phyloP scores from a whole-genome alignment of 2,797 vertebrate species.

The Myotis findleyi region DNA sequence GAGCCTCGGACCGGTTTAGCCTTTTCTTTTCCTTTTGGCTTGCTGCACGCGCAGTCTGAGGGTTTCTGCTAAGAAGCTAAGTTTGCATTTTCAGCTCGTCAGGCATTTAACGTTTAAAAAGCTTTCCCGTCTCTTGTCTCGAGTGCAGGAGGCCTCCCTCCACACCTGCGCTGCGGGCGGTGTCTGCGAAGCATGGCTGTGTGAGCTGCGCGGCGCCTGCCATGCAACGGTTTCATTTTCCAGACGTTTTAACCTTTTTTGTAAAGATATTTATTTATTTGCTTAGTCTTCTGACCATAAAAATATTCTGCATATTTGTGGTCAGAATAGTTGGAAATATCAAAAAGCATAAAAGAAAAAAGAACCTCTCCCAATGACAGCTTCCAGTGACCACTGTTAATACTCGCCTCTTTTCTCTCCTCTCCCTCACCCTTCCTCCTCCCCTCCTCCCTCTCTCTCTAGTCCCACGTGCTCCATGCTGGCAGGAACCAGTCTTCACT shows the following conservation, averaged over 20 bases:
- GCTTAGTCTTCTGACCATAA: not conserved
- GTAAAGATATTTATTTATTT: not conserved
- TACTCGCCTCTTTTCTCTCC: not conserved
- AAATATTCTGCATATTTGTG: not conserved
- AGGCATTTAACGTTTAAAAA: not conserved
- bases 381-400: not conserved
- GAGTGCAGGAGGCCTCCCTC: rapidly evolving
- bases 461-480: too few relatives aligned
- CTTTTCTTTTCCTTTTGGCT: not conserved
- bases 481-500: not conserved
- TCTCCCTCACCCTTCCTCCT: rapidly evolving
- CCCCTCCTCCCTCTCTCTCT: not conserved
- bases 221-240: not conserved
- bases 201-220: not conserved
- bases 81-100: not conserved
- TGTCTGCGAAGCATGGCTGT: not conserved
- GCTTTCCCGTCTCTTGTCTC: not conserved
- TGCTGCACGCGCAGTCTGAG: not conserved
- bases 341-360: not conserved
- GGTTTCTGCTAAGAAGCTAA: not conserved
- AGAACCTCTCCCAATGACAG: not conserved
- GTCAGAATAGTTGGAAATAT: not conserved
- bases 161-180: not conserved
- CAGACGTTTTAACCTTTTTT: not conserved
- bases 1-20: not conserved